Base-by-base conservation (phyloP, 1,140 invertebrate genomes). In the Bombus affinis region DNA sequence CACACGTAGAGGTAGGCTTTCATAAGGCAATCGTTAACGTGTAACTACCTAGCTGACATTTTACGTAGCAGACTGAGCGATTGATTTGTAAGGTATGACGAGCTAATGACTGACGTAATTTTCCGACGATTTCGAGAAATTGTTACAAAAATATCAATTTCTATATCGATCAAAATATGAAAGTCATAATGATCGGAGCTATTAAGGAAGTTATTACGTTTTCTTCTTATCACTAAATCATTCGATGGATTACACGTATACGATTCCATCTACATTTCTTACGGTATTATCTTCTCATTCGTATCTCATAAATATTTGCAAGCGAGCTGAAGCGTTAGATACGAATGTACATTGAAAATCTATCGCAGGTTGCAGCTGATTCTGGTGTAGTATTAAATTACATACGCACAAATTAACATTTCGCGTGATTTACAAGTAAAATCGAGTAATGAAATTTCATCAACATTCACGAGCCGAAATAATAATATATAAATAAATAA, bases 11-110 rank as follows among this genome's bases (percentile, higher is more conserved):
- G 9, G 28, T 37, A 85, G 74, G 18, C 72, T 91, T 79, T 87
- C 35, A 59, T 42, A 65, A 44, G 37, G 28, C n/a, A 74, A 81
- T 83, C 70, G 86, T 22, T 44, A 73, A 39, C 37, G 57, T 65
- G 70, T 57, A 42, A 73, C 53, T 66, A 66, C 39, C 47, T 39
- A 22, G 37, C 32, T 65, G 39, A 62, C n/a, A 35, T 28, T 57
- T 57, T 59, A 13, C 25, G 37, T 42, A 37, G 28, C 35, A 42
- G 32, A 42, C 13, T 68, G 71, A 62, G 39, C 35, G 32, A n/a
- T 42, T 77, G 25, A 37, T 65, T 70, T 76, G 68, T 44, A 76
- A 90, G 89, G 89, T 90, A 89, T 37, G 82, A 79, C 53, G 2
- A 47, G 2, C n/a, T 35, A 39, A n/a, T 25, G 10, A 32, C 39